Conservation (phyloP, 2,888 invertebrate genomes). For the Orthosia gothica region DNA sequence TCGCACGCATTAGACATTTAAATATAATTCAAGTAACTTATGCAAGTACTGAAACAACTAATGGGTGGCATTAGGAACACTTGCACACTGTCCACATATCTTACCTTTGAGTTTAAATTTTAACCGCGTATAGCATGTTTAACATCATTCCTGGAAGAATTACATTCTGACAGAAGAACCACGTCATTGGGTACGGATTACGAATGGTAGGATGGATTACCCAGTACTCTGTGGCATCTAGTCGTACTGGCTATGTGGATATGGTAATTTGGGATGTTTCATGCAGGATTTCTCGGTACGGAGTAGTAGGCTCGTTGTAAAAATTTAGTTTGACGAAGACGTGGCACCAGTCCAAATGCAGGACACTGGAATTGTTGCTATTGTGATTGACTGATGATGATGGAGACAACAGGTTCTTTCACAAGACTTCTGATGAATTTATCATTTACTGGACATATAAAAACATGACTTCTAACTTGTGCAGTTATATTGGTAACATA, state of each 20-base stretch:
- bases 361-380: background rate
- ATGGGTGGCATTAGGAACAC: slow-evolving; percentile 77
- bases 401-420: background rate
- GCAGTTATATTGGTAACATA: background rate
- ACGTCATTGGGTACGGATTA: slow-evolving; percentile 54
- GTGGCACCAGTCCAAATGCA: slow-evolving; percentile 23
- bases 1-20: slow-evolving; percentile 85
- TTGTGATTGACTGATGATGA: background rate
- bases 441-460: too few relatives aligned
- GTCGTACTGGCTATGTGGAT: slow-evolving; percentile 27
- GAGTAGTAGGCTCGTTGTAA: slow-evolving; percentile 19
- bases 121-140: slow-evolving; percentile 61
- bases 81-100: slow-evolving; percentile 65
- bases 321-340: slow-evolving; percentile 32
- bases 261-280: slow-evolving; percentile 42
- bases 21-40: slow-evolving; percentile 87
- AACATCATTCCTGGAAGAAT: slow-evolving; percentile 59
- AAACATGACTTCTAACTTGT: too few relatives aligned
- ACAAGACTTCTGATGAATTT: background rate
- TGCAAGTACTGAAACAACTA: slow-evolving; percentile 80
- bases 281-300: slow-evolving; percentile 37
- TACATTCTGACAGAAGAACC: slow-evolving; percentile 44
- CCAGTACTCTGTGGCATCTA: slow-evolving; percentile 40
- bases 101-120: slow-evolving; percentile 67
- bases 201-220: slow-evolving; percentile 45